A percentile compares a stretch with the other conserved stretches of the same genome.
Conservation (phyloP, 2,113 vertebrate genomes). For the Oriolus oriolus region DNA sequence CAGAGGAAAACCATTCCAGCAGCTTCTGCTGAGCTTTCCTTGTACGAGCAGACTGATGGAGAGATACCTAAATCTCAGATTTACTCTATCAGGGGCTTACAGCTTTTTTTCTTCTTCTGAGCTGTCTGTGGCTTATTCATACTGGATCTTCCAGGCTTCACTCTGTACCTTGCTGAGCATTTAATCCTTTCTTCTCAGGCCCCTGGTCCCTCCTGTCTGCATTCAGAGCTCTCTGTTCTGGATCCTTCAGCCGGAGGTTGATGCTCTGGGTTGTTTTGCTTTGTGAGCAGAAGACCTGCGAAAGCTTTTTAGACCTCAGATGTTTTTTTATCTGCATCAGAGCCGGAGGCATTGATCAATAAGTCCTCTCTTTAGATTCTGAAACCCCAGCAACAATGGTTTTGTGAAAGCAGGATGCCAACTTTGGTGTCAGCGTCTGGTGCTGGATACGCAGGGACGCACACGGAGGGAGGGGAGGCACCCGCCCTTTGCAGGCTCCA, state of each 20-base stretch:
- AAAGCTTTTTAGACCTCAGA: neutral
- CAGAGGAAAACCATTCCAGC: neutral
- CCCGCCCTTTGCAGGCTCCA: rapidly evolving
- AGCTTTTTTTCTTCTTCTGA: neutral
- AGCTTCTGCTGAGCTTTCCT: neutral
- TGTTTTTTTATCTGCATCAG: neutral
- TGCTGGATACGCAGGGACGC: rapidly evolving
- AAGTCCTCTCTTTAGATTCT: neutral
- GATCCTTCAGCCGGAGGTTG: constrained; percentile 8
- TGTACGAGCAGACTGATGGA: neutral
- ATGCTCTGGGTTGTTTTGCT: neutral
- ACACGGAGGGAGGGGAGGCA: rapidly evolving
- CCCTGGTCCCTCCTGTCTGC: neutral
- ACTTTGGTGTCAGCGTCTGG: neutral
- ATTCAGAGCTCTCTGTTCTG: neutral
- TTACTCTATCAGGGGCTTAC: neutral
- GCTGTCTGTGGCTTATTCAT: neutral
- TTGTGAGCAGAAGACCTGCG: neutral
- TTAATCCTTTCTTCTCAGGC: neutral
- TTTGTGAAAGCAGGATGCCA: neutral
- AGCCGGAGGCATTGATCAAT: neutral
- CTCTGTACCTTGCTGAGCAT: neutral
- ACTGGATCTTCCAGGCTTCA: neutral
- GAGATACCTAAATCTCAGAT: neutral
- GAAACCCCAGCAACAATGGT: neutral